Conservation (phyloP, 2,113 vertebrate genomes). For the Pan paniscus region DNA sequence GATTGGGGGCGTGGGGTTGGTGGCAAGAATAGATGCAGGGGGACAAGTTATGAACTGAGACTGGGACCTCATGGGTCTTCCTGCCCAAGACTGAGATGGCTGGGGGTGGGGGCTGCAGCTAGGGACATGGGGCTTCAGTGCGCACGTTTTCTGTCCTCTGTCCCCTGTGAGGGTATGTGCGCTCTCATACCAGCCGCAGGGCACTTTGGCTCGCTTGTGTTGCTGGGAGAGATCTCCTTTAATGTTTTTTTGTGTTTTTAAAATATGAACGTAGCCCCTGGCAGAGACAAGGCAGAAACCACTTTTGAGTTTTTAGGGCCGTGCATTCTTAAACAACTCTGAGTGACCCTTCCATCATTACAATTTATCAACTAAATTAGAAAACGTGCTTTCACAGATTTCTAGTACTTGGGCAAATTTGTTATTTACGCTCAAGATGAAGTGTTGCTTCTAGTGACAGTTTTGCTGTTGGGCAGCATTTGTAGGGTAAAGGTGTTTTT, state of each 20-base stretch:
- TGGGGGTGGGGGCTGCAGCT: too few relatives aligned
- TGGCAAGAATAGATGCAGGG: neutral
- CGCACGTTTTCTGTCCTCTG: too few relatives aligned
- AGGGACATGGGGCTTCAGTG: neutral
- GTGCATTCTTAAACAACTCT: neutral
- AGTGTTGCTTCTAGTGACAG: neutral
- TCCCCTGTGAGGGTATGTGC: accelerated
- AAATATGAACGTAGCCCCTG: neutral
- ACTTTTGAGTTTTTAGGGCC: neutral
- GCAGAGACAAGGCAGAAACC: neutral
- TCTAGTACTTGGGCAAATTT: neutral
- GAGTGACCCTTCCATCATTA: neutral
- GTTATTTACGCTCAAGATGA: neutral
- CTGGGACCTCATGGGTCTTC: neutral
- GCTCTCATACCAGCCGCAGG: accelerated
- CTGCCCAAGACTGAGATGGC: neutral
- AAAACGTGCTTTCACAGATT: neutral
- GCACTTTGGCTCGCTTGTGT: neutral
- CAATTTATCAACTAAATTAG: neutral
- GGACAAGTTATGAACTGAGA: neutral
- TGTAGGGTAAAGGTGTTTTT: neutral
- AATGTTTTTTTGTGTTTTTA: neutral
- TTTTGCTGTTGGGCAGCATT: neutral
- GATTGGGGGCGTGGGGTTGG: accelerated
- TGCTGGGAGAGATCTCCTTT: neutral